Percentiles rank a stretch among this genome's conserved stretches.
These are phyloP conservation scores for Patiria miniata DNA, from an alignment of 35 echinoderm and acorn worm species.

Conservation along the genomic window DNA sequence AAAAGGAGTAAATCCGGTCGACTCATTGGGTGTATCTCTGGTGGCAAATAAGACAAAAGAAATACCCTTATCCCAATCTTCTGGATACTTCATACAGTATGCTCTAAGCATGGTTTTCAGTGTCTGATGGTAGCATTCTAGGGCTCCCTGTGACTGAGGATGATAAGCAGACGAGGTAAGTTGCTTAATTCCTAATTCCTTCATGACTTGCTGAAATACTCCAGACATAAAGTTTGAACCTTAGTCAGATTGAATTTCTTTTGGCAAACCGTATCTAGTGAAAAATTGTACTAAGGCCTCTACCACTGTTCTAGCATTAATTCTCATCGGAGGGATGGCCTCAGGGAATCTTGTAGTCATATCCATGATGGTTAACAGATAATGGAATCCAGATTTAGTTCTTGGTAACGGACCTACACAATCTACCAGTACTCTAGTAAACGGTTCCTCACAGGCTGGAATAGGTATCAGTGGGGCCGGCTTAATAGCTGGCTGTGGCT, in stretches of 20 bases:
- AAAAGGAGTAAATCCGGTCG: conserved; percentile 68
- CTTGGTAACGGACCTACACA: conserved; percentile 49
- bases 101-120: conserved; percentile 67
- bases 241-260: too few relatives aligned
- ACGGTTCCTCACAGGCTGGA: conserved; percentile 41
- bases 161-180: too few relatives aligned
- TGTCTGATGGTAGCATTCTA: conserved; percentile 61
- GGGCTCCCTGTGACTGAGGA: conserved; percentile 49
- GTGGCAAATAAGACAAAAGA: conserved; percentile 51
- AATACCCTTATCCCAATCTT: conserved; percentile 66
- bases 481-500: conserved; percentile 46
- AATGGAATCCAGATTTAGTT: conserved; percentile 36
- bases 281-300: too few relatives aligned
- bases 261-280: too few relatives aligned
- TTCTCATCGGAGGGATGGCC: too few relatives aligned
- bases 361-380: conserved; percentile 76
- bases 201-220: too few relatives aligned
- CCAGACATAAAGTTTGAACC: too few relatives aligned
- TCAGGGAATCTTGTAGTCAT: conserved; percentile 44
- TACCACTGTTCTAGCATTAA: too few relatives aligned
- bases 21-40: conserved; percentile 26
- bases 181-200: too few relatives aligned
- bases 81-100: conserved; percentile 43
- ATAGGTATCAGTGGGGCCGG: conserved; percentile 49
- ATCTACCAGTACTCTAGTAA: conserved; percentile 41